These are phyloP conservation scores for Pangasianodon hypophthalmus DNA, from an alignment of 2,113 vertebrate species.

Conservation along the genomic window DNA sequence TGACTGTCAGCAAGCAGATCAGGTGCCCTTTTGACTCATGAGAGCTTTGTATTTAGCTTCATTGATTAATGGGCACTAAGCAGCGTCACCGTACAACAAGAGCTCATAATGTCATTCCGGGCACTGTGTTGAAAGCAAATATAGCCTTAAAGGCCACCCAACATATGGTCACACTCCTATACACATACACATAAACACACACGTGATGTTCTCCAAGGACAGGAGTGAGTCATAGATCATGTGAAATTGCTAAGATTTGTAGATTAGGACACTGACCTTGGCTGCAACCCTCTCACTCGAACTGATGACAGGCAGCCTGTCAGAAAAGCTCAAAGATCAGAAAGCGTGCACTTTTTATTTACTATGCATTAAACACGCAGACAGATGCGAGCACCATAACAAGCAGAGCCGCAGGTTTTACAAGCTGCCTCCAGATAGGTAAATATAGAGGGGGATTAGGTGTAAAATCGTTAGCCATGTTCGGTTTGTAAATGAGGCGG, in stretches of 20 bases:
- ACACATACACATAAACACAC: neutral
- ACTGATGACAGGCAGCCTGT: slow-evolving; percentile 28
- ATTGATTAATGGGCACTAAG: slow-evolving; percentile 38
- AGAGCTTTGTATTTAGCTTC: slow-evolving; percentile 26
- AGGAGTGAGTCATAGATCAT: neutral
- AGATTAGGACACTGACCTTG: slow-evolving; percentile 50
- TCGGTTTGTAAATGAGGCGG: slow-evolving; percentile 45
- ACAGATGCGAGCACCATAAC: slow-evolving; percentile 26
- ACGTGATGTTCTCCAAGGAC: slow-evolving; percentile 35
- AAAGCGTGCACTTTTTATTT: slow-evolving; percentile 32
- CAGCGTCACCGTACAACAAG: neutral
- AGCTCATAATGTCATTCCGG: neutral
- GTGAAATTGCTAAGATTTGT: slow-evolving; percentile 45
- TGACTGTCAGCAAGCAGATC: slow-evolving; percentile 36
- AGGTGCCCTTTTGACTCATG: slow-evolving; percentile 41
- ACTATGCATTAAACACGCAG: slow-evolving; percentile 43
- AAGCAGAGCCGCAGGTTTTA: neutral
- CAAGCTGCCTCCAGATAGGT: slow-evolving; percentile 26
- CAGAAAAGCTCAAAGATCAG: neutral
- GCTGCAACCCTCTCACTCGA: slow-evolving; percentile 13
- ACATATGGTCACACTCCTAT: neutral
- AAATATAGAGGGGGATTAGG: slow-evolving; percentile 28
- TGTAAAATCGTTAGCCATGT: slow-evolving; percentile 35
- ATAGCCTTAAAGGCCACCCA: neutral
- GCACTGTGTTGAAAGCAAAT: neutral